A percentile compares a stretch with the other conserved stretches of the same genome.
Evolutionary conservation across 2,888 invertebrate genomes (phyloP).

Genomic region (Philonicus albiceps): DNA sequence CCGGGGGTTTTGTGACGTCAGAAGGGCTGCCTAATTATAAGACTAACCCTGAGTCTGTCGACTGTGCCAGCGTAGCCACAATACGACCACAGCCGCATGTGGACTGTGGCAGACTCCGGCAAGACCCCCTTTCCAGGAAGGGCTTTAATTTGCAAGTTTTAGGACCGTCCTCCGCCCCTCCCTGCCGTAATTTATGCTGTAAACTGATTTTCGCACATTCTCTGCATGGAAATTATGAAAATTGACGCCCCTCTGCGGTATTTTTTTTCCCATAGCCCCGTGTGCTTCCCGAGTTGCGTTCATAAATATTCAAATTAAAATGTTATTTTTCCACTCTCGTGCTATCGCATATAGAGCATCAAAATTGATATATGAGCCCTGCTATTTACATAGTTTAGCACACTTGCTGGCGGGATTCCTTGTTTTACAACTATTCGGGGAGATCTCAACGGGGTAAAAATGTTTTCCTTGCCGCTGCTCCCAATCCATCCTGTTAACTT

Average conservation of each 20-base stretch:
- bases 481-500: neutral
- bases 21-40: neutral
- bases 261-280: neutral
- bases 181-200: neutral
- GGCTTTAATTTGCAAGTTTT: neutral
- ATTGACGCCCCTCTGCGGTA: neutral
- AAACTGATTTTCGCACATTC: constrained; percentile 32
- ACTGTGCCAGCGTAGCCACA: neutral
- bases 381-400: constrained; percentile 29
- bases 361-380: constrained; percentile 29
- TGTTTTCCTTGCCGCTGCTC: neutral
- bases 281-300: constrained; percentile 1
- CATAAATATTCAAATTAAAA: constrained; percentile 39
- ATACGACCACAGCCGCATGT: neutral
- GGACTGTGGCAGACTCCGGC: neutral
- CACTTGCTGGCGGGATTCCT: neutral
- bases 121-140: neutral
- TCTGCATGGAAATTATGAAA: constrained; percentile 33
- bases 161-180: neutral
- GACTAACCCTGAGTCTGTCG: neutral
- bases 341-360: constrained; percentile 29
- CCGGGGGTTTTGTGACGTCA: neutral
- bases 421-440: constrained; percentile 19
- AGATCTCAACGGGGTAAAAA: neutral
- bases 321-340: constrained; percentile 34